Percentiles rank a stretch among this genome's conserved stretches.
phyloP scores from a whole-genome alignment of 2,113 vertebrate genomes.

The Hippocampus guttulatus region DNA sequence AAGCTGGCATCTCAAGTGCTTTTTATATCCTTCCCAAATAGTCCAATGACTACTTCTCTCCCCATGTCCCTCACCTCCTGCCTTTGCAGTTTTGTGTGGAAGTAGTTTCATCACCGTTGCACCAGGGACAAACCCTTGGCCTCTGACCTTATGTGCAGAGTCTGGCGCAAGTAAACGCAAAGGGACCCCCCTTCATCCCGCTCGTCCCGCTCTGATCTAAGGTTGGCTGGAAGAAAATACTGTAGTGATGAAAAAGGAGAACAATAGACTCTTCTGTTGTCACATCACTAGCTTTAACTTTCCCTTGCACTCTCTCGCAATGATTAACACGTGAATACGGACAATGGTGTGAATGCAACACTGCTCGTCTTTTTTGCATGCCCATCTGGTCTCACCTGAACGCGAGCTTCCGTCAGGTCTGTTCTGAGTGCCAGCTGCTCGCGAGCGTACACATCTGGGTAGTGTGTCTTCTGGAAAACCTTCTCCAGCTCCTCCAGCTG shows the following conservation, averaged over 20 bases:
- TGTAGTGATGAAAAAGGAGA: conserved; percentile 51
- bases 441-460: conserved; percentile 91
- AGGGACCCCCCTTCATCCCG: conserved; percentile 50
- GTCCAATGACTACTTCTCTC: conserved; percentile 46
- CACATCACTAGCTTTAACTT: conserved; percentile 13
- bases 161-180: conserved; percentile 59
- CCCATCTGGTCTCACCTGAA: conserved; percentile 77
- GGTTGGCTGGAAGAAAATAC: conserved; percentile 57
- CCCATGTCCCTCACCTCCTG: conserved; percentile 45
- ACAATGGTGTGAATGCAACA: conserved; percentile 18
- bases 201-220: conserved; percentile 57
- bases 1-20: conserved; percentile 70
- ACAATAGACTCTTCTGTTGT: conserved; percentile 54
- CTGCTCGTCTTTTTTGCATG: neutral
- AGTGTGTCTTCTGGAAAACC: conserved; percentile 97
- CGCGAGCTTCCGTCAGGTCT: conserved; percentile 91
- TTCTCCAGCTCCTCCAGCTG: conserved; percentile 97
- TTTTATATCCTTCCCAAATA: conserved; percentile 64
- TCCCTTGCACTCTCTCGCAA: conserved; percentile 24
- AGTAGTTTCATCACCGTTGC: conserved; percentile 53
- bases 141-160: conserved; percentile 54
- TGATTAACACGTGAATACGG: conserved; percentile 52
- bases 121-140: conserved; percentile 65
- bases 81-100: conserved; percentile 36
- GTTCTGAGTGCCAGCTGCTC: conserved; percentile 96